Percentiles rank a stretch among this genome's conserved stretches.
phyloP scores from a whole-genome alignment of 2,113 vertebrate species.

The human (Homo sapiens) region DNA sequence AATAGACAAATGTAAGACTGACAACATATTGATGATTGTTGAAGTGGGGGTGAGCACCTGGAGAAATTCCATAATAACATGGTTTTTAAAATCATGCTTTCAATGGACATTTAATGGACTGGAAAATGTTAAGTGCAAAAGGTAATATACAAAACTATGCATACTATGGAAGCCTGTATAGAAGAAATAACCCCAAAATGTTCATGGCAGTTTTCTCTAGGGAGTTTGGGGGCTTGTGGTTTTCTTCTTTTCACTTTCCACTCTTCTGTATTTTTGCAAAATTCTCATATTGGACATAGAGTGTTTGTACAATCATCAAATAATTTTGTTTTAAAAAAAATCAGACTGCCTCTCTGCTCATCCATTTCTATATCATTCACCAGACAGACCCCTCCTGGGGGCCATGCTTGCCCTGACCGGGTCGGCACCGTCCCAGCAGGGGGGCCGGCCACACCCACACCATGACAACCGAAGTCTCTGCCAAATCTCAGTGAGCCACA shows the following conservation, averaged over 20 bases:
- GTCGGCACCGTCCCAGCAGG: fast-evolving
- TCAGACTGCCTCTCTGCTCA: background rate
- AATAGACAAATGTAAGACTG: background rate
- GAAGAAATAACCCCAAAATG: background rate
- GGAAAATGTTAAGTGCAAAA: background rate
- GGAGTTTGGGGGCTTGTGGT: background rate
- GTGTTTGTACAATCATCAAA: background rate
- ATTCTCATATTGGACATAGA: background rate
- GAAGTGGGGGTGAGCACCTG: too few relatives aligned
- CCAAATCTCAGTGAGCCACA: background rate
- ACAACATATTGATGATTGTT: too few relatives aligned
- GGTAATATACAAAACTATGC: background rate
- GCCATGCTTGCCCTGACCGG: fast-evolving
- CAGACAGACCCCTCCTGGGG: background rate
- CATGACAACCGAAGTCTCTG: fast-evolving
- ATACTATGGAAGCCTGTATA: fast-evolving
- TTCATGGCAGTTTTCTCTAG: background rate
- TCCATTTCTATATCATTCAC: fast-evolving
- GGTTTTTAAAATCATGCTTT: background rate
- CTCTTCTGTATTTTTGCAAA: background rate
- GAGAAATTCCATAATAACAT: background rate
- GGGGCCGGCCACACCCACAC: fast-evolving
- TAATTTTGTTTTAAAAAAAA: background rate
- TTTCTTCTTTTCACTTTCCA: background rate
- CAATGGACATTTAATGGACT: conserved; percentile 26